phyloP scores from a whole-genome alignment of 1,140 invertebrate genomes.

The Diorhabda elongata region DNA sequence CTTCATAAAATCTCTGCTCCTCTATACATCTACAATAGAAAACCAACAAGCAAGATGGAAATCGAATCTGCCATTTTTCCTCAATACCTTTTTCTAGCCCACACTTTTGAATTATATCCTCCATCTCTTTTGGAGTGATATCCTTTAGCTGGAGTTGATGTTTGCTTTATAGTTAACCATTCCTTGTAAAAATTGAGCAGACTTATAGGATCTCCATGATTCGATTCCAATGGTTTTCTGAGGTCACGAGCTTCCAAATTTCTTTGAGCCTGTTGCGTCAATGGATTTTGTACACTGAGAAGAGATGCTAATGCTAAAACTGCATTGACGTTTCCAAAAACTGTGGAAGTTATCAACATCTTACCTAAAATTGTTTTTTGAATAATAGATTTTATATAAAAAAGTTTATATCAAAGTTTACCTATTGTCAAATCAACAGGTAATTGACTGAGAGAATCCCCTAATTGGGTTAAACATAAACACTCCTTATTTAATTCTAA shows the following conservation, averaged over 20 bases:
- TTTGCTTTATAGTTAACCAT: constrained; percentile 57
- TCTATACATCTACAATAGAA: constrained; percentile 64
- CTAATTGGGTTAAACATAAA: constrained; percentile 78
- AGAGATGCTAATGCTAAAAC: constrained; percentile 86
- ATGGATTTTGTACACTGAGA: constrained; percentile 89
- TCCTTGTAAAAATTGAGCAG: constrained; percentile 84
- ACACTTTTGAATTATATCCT: constrained; percentile 59
- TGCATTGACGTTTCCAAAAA: constrained; percentile 89
- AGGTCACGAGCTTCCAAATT: constrained; percentile 73
- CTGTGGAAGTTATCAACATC: constrained; percentile 89
- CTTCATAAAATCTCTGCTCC: constrained; percentile 95
- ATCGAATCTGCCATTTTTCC: background rate
- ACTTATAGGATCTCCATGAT: constrained; percentile 94
- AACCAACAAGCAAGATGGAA: background rate
- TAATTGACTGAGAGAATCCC: constrained; percentile 79
- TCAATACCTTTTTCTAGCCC: constrained; percentile 69
- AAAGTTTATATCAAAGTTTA: background rate
- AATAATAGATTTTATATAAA: background rate
- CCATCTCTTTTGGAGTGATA: constrained; percentile 34
- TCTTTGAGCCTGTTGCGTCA: constrained; percentile 82
- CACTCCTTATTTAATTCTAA: constrained; percentile 68
- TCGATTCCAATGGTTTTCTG: constrained; percentile 78
- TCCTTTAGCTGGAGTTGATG: constrained; percentile 23
- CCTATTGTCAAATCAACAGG: constrained; percentile 94
- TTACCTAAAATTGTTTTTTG: constrained; percentile 54